Base-by-base conservation (phyloP, 1,140 invertebrate species). In the Drosophila ananassae region DNA sequence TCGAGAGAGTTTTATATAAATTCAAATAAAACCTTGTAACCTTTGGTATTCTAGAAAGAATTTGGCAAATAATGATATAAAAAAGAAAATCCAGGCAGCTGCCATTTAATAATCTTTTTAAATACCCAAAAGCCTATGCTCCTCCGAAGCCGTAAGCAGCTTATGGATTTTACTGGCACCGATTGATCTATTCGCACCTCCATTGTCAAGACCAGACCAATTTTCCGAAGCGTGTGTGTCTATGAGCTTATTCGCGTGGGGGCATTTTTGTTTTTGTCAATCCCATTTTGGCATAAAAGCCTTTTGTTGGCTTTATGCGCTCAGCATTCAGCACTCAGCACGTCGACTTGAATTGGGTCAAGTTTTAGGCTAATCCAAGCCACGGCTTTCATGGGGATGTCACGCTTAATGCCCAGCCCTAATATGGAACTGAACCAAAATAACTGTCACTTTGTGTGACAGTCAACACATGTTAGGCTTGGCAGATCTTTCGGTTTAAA, bases 121-220 rank as follows among this genome's bases (percentile, higher is more conserved):
- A 74, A 54, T 64, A 13, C n/a, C 60, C 48, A 66, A 66, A 39
- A 34, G 25, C 57, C 3, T 34, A 17, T 48, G 5, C 2, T 21
- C 24, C 22, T 37, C 17, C 5, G 37, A 55, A 48, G 32, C 25
- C n/a, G 17, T 82, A 81, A 82, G 82, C 78, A 52, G 71, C 56
- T 82, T 81, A 72, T 76, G 32, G 54, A 54, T 51, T 60, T 68
- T 5, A 21, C 52, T 50, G 32, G 50, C 34, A 63, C 48, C 62
- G 61, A 82, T 79, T 62, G 66, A 79, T 82, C 78, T 78, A 68
- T 87, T 87, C 78, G 77, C 82, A 89, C 82, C 85, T 87, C 66
- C 59, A 75, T 79, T 82, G 80, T 76, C 74, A 74, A 52, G 79
- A 69, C 73, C 59, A 63, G 25, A 46, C 53, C 13, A 68, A 50